Percentiles rank a stretch among this genome's conserved stretches.
Evolutionary conservation across 2,888 invertebrate genomes (phyloP).

Genomic region (Leucophenga maculata): DNA sequence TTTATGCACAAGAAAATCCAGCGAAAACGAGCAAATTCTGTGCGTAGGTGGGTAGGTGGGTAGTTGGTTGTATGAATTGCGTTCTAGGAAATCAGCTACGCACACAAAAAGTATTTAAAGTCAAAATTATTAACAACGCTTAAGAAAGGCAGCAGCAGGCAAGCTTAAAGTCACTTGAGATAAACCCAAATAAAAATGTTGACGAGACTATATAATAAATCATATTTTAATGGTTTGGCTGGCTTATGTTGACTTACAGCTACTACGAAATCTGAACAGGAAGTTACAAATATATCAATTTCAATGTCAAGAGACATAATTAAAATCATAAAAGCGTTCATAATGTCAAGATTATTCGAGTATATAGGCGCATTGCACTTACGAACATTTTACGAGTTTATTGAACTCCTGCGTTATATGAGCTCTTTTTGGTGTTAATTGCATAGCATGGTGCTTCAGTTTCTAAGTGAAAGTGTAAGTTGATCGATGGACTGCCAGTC

Average conservation of each 20-base stretch:
- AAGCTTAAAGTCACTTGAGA: slow-evolving; percentile 38
- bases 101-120: not conserved
- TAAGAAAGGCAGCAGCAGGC: slow-evolving; percentile 21
- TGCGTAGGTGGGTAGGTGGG: not conserved
- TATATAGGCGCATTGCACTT: not conserved
- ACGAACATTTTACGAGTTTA: not conserved
- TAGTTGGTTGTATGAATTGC: too few species aligned
- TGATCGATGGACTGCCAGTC: slow-evolving; percentile 9
- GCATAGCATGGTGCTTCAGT: not conserved
- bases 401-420: slow-evolving; percentile 6
- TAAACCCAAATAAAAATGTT: slow-evolving; percentile 39
- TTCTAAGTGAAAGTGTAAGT: slow-evolving; percentile 16
- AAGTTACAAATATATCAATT: slow-evolving; percentile 56
- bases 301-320: slow-evolving; percentile 26
- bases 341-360: not conserved
- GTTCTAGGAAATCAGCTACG: not conserved
- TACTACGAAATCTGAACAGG: slow-evolving; percentile 30
- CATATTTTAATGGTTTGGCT: slow-evolving; percentile 59
- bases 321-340: not conserved
- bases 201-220: slow-evolving; percentile 48
- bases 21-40: not conserved
- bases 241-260: slow-evolving; percentile 11
- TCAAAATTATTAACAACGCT: slow-evolving; percentile 48
- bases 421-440: slow-evolving; percentile 1
- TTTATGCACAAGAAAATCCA: not conserved